Conservation (phyloP, 23 tunicate genomes). For the Aplidium turbinatum region DNA sequence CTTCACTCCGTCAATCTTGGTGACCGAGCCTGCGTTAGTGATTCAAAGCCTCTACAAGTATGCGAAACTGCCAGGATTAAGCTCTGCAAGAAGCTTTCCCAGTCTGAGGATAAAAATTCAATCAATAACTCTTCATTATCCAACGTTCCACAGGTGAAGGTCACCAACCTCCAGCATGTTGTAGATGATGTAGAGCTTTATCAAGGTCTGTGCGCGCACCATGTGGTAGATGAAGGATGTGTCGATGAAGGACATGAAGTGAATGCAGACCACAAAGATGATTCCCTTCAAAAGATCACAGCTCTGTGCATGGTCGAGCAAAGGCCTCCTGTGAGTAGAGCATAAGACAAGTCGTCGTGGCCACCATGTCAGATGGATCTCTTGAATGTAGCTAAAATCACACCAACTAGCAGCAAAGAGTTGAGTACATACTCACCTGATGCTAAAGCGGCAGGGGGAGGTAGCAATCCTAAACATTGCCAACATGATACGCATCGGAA, state of each 20-base stretch:
- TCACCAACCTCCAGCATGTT: conserved; percentile 97
- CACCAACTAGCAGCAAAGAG: neutral
- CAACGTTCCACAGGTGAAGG: too few species aligned
- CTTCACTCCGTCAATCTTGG: too few species aligned
- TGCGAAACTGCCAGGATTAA: too few species aligned
- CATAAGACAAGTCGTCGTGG: too few species aligned
- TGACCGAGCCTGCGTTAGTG: too few species aligned
- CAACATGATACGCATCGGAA: conserved; percentile 71
- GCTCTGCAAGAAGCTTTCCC: too few species aligned
- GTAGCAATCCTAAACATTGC: conserved; percentile 44
- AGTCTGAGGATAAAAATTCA: too few species aligned
- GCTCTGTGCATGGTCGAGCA: conserved; percentile 76
- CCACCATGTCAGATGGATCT: too few species aligned
- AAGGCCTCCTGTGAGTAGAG: conserved; percentile 38
- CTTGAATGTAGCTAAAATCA: neutral
- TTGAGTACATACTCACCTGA: conserved; percentile 49
- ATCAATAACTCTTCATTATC: too few species aligned
- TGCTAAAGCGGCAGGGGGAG: conserved; percentile 56
- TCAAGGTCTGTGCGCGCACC: conserved; percentile 91
- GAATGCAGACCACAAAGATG: conserved; percentile 53
- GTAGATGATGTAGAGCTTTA: conserved; percentile 96
- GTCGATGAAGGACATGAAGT: conserved; percentile 84
- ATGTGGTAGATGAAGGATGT: conserved; percentile 91
- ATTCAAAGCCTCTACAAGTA: too few species aligned
- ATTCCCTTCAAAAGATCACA: conserved; percentile 87